Evolutionary conservation across 1,140 invertebrate species (phyloP).

Genomic region (Heliconius congener): DNA sequence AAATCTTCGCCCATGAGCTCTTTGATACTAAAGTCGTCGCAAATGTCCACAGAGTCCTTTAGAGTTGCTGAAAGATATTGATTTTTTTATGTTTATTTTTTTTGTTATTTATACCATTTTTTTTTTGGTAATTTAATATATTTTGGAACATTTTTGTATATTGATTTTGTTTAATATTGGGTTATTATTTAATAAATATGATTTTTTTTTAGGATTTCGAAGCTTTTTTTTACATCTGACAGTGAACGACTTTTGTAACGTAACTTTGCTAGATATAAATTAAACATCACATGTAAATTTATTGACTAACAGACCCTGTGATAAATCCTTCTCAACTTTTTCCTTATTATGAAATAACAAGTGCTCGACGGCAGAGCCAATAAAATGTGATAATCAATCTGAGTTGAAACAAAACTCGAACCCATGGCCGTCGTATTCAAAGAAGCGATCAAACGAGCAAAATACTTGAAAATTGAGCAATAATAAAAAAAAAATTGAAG

Average conservation of each 20-base stretch:
- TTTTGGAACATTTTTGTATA: background rate
- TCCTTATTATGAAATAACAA: too few relatives aligned
- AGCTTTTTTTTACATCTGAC: background rate
- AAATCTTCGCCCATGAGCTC: slow-evolving; percentile 48
- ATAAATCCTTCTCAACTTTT: too few relatives aligned
- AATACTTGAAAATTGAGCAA: background rate
- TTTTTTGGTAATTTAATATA: background rate
- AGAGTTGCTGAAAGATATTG: slow-evolving; percentile 2
- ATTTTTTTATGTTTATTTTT: background rate
- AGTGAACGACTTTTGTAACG: too few relatives aligned
- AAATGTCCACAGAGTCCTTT: slow-evolving; percentile 45
- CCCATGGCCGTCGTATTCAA: too few relatives aligned
- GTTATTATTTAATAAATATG: background rate
- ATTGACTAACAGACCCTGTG: too few relatives aligned
- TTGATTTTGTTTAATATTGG: background rate
- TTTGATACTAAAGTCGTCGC: slow-evolving; percentile 51
- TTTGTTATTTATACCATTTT: background rate
- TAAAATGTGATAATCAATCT: too few relatives aligned
- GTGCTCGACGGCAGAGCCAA: too few relatives aligned
- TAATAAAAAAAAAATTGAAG: background rate
- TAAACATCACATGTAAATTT: too few relatives aligned
- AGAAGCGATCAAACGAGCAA: background rate
- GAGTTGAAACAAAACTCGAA: too few relatives aligned
- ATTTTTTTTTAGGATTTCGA: background rate
- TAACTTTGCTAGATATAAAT: too few relatives aligned